A percentile compares a stretch with the other conserved stretches of the same genome.
These are phyloP conservation scores for Leucophora obtusa DNA, from an alignment of 2,888 invertebrate species.

Conservation along the genomic window DNA sequence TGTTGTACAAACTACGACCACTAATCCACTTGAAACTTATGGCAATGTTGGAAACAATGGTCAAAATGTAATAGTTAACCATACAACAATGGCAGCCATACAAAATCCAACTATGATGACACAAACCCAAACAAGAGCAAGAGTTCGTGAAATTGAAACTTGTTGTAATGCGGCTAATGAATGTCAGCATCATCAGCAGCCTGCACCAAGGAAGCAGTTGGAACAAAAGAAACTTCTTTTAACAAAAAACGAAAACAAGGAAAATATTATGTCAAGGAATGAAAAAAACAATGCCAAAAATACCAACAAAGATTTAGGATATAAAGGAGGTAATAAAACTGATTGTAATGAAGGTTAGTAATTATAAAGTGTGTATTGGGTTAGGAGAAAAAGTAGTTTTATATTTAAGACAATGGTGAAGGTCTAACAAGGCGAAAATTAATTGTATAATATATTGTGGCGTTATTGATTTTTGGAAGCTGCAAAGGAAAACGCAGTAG, in stretches of 20 bases:
- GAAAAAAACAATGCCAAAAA: constrained; percentile 20
- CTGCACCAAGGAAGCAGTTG: constrained; percentile 29
- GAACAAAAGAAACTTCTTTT: constrained; percentile 65
- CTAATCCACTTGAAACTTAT: constrained; percentile 78
- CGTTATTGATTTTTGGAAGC: no score
- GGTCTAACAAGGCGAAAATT: no score
- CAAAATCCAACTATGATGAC: constrained; percentile 76
- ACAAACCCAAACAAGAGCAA: constrained; percentile 71
- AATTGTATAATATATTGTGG: no score
- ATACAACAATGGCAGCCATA: constrained; percentile 69
- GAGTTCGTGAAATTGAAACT: constrained; percentile 73
- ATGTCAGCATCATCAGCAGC: constrained; percentile 45
- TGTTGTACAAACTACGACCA: constrained; percentile 81
- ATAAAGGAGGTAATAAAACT: constrained; percentile 1
- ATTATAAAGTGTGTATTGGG: background rate
- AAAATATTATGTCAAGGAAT: constrained; percentile 18
- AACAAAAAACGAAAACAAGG: constrained; percentile 24
- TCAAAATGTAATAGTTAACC: constrained; percentile 74
- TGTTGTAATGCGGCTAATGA: constrained; percentile 75
- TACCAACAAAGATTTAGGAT: constrained; percentile 31
- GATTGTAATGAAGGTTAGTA: constrained; percentile 36
- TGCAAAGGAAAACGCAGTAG: no score
- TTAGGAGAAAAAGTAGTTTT: background rate
- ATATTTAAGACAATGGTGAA: no score
- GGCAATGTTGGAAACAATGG: constrained; percentile 78